Percentiles rank a stretch among this genome's conserved stretches.
phyloP scores from a whole-genome alignment of 2,797 vertebrate species.

The Chaetodon trifasciatus region DNA sequence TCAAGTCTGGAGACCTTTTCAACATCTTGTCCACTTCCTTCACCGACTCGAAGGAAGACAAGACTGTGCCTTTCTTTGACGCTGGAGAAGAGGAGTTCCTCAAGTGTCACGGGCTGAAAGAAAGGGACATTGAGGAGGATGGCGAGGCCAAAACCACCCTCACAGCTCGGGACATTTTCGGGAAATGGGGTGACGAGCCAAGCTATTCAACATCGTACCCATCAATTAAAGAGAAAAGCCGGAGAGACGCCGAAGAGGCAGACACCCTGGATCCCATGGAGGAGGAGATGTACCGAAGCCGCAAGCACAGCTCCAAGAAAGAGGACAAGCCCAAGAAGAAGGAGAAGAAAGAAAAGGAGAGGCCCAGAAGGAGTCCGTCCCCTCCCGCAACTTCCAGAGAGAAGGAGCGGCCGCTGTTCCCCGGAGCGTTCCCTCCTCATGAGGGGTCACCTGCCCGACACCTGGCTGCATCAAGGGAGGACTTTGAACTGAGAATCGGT shows the following conservation, averaged over 20 bases:
- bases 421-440: constrained; percentile 78
- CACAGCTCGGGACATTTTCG: constrained; percentile 89
- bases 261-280: constrained; percentile 87
- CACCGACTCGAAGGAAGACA: constrained; percentile 87
- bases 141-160: constrained; percentile 85
- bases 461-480: constrained; percentile 90
- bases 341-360: constrained; percentile 86
- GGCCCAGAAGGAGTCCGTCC: constrained; percentile 87
- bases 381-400: constrained; percentile 85
- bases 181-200: constrained; percentile 94
- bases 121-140: constrained; percentile 89
- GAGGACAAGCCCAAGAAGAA: constrained; percentile 90
- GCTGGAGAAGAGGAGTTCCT: constrained; percentile 93
- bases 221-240: constrained; percentile 88
- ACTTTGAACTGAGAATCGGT: constrained; percentile 92
- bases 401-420: constrained; percentile 86
- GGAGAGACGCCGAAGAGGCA: constrained; percentile 85
- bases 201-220: constrained; percentile 81
- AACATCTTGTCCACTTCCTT: constrained; percentile 81
- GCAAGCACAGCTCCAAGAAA: constrained; percentile 91
- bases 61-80: constrained; percentile 89
- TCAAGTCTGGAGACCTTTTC: constrained; percentile 88
- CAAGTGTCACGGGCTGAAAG: constrained; percentile 89
- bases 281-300: constrained; percentile 91
- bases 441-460: constrained; percentile 81